Conservation (phyloP, 92 coral and sea anemone species). For the Meandrina meandrites region DNA sequence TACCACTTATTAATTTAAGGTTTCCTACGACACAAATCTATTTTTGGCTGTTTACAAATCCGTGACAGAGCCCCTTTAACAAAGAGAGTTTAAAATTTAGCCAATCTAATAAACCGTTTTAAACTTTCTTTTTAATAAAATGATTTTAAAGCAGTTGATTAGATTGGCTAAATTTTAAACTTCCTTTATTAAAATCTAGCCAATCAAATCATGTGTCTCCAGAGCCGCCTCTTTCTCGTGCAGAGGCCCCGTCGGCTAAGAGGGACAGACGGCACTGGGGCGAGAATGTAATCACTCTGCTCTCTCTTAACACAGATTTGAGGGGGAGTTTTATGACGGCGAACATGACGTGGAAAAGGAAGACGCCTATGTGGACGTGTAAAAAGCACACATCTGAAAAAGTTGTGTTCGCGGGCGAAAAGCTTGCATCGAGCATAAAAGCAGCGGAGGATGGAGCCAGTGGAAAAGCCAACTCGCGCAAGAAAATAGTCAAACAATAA, state of each 20-base stretch:
- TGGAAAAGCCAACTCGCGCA: not conserved
- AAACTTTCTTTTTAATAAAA: too few species aligned
- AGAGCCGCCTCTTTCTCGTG: too few species aligned
- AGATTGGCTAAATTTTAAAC: too few species aligned
- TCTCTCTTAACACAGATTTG: slow-evolving; percentile 25
- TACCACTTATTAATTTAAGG: too few species aligned
- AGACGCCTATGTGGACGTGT: slow-evolving; percentile 80
- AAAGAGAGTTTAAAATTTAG: not conserved
- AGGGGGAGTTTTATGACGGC: slow-evolving; percentile 86
- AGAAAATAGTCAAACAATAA: not conserved
- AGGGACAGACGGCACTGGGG: not conserved
- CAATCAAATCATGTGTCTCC: too few species aligned
- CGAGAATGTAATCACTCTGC: not conserved
- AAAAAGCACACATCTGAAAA: not conserved
- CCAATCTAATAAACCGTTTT: too few species aligned
- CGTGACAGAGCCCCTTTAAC: too few species aligned
- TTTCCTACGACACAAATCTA: too few species aligned
- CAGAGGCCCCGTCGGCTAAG: too few species aligned
- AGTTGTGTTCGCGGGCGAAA: not conserved
- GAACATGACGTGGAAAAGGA: slow-evolving; percentile 93
- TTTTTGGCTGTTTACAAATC: too few species aligned
- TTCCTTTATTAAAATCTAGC: too few species aligned
- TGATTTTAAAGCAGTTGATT: too few species aligned
- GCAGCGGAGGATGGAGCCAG: not conserved
- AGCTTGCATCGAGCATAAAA: not conserved